These are phyloP conservation scores for Andricus grossulariae DNA, from an alignment of 1,140 invertebrate genomes.

Conservation along the genomic window DNA sequence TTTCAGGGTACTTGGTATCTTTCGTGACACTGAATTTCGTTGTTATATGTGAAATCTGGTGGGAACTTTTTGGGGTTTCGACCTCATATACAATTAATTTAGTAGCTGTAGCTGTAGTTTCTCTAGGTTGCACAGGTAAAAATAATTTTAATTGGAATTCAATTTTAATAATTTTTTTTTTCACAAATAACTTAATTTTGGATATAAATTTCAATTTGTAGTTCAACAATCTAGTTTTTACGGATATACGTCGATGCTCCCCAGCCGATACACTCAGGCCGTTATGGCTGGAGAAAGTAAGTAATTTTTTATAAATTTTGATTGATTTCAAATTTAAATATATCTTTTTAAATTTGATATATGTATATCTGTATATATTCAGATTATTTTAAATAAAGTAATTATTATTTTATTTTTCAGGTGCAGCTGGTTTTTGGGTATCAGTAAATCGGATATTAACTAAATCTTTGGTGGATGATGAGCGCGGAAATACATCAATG, in stretches of 20 bases:
- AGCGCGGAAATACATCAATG: conserved; percentile 87
- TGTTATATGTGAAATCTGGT: conserved; percentile 89
- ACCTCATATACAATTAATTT: conserved; percentile 89
- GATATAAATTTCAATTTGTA: conserved; percentile 60
- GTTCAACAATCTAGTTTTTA: conserved; percentile 96
- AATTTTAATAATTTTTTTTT: conserved; percentile 16
- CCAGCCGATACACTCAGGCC: conserved; percentile 91
- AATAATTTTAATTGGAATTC: conserved; percentile 31
- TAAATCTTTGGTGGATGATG: conserved; percentile 84
- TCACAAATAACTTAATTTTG: conserved; percentile 13
- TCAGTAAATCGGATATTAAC: conserved; percentile 90
- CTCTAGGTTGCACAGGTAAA: conserved; percentile 90
- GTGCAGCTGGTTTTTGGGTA: conserved; percentile 90
- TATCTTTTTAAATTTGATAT: background rate
- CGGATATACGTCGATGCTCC: conserved; percentile 94
- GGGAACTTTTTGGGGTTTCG: conserved; percentile 83
- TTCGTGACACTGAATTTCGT: conserved; percentile 89
- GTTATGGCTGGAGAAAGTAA: conserved; percentile 96
- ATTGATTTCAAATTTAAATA: background rate
- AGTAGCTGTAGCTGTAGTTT: conserved; percentile 88
- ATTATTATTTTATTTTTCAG: conserved; percentile 69
- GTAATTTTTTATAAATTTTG: conserved; percentile 53
- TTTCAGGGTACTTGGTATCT: conserved; percentile 88
- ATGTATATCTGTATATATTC: background rate
- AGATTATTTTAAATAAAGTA: conserved; percentile 1